Evolutionary conservation across 2,888 invertebrate genomes (phyloP), one percentile per base, ranked within the genome.

Genomic region (Pandemis corylana): DNA sequence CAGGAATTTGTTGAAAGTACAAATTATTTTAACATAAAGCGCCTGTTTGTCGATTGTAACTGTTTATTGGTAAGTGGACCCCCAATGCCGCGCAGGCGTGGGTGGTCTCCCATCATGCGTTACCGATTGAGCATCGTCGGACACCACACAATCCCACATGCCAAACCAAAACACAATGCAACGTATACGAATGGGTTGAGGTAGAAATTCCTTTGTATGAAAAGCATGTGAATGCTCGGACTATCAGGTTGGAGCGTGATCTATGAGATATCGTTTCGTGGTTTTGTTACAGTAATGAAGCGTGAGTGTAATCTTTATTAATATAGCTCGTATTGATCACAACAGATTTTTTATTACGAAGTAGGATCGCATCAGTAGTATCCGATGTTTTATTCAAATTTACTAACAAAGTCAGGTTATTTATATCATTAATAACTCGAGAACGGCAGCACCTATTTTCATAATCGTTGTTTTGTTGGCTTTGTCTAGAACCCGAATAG

Each of bases 41-140:
- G 28, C 28, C 0, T 36, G 28, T 36, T 36, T 36, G 28, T 36
- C 28, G 4, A 12, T 65, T 56, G 7, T 9, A 20, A 59, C 49
- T 65, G n/a, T 36, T 44, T 36, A 0, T 15, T 15, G n/a, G 36
- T 61, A 28, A 15, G n/a, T 7, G 41, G 73, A 49, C 64, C 73
- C 64, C 63, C 59, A 68, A 64, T 41, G 41, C 36, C 13, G 68
- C 53, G 59, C 46, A 49, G 73, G 62, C 15, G 67, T 68, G 72
- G 72, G 73, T 73, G 73, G 73, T 73, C 73, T 59, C 64, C 28
- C 56, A 51, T 68, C 73, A 73, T 56, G 68, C 73, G 73, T 73
- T 72, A 72, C 72, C 28, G 68, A 72, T 73, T 64, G 56, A 46
- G 64, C 56, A 53, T 15, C 15, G 9, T 2, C 56, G n/a, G 7